A percentile compares a stretch with the other conserved stretches of the same genome.
Evolutionary conservation across 2,888 invertebrate genomes (phyloP).

Genomic region (Epistrophe grossulariae): DNA sequence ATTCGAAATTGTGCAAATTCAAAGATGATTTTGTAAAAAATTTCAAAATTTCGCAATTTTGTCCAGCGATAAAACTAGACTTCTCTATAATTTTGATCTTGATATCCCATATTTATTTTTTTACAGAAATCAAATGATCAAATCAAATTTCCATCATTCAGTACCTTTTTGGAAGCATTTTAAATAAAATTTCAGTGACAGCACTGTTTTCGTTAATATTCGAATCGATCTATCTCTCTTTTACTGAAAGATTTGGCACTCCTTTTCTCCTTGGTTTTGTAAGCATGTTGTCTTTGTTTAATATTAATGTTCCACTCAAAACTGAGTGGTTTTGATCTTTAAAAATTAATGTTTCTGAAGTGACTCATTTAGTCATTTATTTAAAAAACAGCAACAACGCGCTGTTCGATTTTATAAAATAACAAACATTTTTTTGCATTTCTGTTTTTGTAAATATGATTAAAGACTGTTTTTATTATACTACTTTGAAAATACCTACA

Average conservation of each 20-base stretch:
- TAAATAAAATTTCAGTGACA: not conserved
- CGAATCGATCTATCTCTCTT: not conserved
- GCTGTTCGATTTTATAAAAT: conserved; percentile 14
- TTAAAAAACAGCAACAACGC: conserved; percentile 25
- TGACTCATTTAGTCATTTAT: conserved; percentile 21
- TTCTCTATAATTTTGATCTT: no score
- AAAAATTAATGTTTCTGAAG: conserved; percentile 13
- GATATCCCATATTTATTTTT: no score
- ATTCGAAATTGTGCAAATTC: no score
- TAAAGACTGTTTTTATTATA: conserved; percentile 14
- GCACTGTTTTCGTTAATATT: not conserved
- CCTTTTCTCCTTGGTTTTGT: not conserved
- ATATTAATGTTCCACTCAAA: not conserved
- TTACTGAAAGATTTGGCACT: not conserved
- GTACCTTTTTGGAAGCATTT: no score
- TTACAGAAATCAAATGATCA: no score
- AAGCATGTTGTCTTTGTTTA: not conserved
- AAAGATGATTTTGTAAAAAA: no score
- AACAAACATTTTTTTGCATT: conserved; percentile 20
- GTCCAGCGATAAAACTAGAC: no score
- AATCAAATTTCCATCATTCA: no score
- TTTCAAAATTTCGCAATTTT: no score
- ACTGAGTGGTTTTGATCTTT: not conserved
- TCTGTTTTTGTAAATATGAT: conserved; percentile 15
- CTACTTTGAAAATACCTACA: not conserved